Conservation (phyloP, 1,140 invertebrate genomes). For the Leptinotarsa texana region DNA sequence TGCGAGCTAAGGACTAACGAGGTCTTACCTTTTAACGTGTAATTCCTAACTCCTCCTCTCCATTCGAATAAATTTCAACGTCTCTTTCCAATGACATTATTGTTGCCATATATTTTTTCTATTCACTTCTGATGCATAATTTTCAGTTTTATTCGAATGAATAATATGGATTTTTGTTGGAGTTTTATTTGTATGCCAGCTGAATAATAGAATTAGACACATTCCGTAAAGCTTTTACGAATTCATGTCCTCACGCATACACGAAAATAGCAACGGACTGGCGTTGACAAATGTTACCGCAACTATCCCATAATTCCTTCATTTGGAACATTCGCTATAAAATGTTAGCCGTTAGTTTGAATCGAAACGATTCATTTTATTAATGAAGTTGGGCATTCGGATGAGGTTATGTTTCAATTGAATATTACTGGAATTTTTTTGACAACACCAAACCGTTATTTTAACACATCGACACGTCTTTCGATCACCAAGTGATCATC, state of each 20-base stretch:
- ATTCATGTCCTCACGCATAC: conserved; percentile 31
- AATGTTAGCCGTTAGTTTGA: conserved; percentile 29
- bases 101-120: no score
- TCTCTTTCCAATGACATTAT: no score
- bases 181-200: not conserved
- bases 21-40: no score
- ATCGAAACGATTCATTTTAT: conserved; percentile 25
- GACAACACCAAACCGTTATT: no score
- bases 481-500: no score
- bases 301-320: conserved; percentile 39
- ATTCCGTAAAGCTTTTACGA: conserved; percentile 15
- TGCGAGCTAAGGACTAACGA: no score
- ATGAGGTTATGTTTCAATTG: not conserved
- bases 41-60: no score
- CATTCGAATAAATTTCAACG: no score
- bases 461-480: no score
- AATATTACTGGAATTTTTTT: no score
- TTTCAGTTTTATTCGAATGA: not conserved
- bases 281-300: conserved; percentile 37
- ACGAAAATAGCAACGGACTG: conserved; percentile 35
- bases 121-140: no score
- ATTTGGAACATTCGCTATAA: conserved; percentile 26
- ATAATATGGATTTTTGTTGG: not conserved
- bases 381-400: not conserved
- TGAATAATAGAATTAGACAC: not conserved